These are phyloP conservation scores for Python bivittatus DNA, from an alignment of 2,113 vertebrate genomes.

Conservation along the genomic window DNA sequence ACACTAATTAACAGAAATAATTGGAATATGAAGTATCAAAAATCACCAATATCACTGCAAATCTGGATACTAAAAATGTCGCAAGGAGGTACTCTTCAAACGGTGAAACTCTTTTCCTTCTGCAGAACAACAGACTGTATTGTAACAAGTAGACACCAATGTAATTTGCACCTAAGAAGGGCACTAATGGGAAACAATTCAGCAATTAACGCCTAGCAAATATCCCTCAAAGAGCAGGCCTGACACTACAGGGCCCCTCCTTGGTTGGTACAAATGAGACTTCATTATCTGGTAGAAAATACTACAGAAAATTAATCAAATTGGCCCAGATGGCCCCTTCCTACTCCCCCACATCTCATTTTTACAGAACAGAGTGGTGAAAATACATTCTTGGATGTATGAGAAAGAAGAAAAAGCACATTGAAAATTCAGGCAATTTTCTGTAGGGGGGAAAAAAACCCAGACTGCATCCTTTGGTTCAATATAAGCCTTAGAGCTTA, in stretches of 20 bases:
- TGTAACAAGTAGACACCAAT: background rate
- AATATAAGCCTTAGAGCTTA: background rate
- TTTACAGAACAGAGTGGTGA: background rate
- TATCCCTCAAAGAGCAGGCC: background rate
- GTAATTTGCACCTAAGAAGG: conserved; percentile 51
- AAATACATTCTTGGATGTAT: background rate
- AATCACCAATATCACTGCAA: conserved; percentile 34
- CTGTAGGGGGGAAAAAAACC: background rate
- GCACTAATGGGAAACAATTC: conserved; percentile 37
- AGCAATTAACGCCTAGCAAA: conserved; percentile 54
- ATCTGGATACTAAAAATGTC: conserved; percentile 19
- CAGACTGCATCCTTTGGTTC: background rate
- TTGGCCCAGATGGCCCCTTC: background rate
- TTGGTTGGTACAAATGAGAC: background rate
- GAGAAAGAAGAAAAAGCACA: background rate
- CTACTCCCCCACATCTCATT: background rate
- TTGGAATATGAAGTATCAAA: conserved; percentile 18
- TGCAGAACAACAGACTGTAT: background rate
- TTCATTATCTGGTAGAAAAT: conserved; percentile 17
- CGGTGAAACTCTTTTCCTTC: background rate
- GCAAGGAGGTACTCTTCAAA: conserved; percentile 47
- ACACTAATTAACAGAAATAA: background rate
- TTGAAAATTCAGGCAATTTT: background rate
- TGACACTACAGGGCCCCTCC: conserved; percentile 26
- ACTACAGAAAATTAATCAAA: background rate